Base-by-base conservation (phyloP, 30 jellyfish, hydroid and myxozoan species). In the Aurelia aurita region DNA sequence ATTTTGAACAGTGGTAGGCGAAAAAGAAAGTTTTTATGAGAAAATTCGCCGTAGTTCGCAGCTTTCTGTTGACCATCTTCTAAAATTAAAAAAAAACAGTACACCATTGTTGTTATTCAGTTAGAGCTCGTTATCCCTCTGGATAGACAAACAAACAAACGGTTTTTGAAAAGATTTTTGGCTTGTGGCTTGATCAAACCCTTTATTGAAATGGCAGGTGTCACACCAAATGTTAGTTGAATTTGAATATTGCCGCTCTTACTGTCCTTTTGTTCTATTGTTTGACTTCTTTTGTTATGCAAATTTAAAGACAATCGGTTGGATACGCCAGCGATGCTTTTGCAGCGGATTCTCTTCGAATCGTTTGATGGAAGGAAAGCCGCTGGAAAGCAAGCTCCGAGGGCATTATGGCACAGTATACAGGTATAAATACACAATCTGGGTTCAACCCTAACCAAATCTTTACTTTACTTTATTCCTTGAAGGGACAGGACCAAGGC, bases 331-430 rank as follows among this genome's bases (percentile, higher is more conserved):
- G 91, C 91, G 91, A 82, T 49, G 84, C 91, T 31, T 61, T 80
- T 55, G 58, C 88, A 82, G 91, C 91, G 74, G 82, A 72, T 72
- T 72, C 65, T 23, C 53, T 69, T 49, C 59, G 28, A 32, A 53
- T 72, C 12, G 55, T 57, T 69, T 29, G 25, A 82, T 74, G 89
- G 51, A 39, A 39, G 51, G 51, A 39, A 39, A 39, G 89, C 95
- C 95, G 95, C 95, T 86, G 95, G 95, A 74, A 86, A 86, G 65
- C 84, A 51, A 70, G 95, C 95, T 86, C 87, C 95, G 95, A 86
- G 82, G 95, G 95, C 95, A 71, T 86, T 89, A 86, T 86, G 95
- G 88, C 95, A 22, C 73, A 86, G 55, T 35, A 21, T 62, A 51
- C 62, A 85, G 95, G 95, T 86, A 29, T 62, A 39, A 39, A 39